Percentiles rank a stretch among this genome's conserved stretches.
Evolutionary conservation across 2,113 vertebrate genomes (phyloP).

Genomic region (Urocynchramus pylzowi): DNA sequence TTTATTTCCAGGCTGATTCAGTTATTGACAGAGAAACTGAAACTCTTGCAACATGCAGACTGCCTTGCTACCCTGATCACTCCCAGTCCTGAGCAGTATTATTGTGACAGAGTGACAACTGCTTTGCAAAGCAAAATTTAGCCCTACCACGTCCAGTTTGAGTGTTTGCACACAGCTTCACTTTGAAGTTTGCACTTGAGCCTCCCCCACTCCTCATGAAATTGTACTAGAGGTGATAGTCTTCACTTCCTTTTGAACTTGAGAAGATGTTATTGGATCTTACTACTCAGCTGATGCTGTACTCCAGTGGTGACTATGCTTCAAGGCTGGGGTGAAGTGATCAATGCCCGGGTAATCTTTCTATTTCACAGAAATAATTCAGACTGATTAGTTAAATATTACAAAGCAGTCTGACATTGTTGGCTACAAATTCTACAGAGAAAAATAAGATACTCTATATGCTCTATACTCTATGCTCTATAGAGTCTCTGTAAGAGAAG

Average conservation of each 20-base stretch:
- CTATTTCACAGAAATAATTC: neutral
- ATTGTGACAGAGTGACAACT: neutral
- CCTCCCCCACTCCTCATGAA: neutral
- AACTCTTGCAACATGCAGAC: neutral
- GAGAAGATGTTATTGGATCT: neutral
- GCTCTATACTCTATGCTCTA: no score
- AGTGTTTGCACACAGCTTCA: neutral
- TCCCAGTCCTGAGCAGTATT: neutral
- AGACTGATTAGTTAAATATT: neutral
- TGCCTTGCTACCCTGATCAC: neutral
- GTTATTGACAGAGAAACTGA: neutral
- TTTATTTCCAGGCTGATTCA: neutral
- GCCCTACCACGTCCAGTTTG: neutral
- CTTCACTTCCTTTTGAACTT: neutral
- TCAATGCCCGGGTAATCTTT: neutral
- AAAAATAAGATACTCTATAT: neutral
- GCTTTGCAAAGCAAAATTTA: neutral
- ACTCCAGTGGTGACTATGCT: accelerated
- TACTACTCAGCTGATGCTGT: neutral
- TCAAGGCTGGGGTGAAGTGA: neutral
- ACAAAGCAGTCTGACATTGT: neutral
- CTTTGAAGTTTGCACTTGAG: neutral
- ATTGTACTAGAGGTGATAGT: neutral
- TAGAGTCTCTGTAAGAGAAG: neutral
- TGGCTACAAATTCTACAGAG: neutral